Evolutionary conservation across 2,797 vertebrate species (phyloP).

Genomic region (Clangula hyemalis): DNA sequence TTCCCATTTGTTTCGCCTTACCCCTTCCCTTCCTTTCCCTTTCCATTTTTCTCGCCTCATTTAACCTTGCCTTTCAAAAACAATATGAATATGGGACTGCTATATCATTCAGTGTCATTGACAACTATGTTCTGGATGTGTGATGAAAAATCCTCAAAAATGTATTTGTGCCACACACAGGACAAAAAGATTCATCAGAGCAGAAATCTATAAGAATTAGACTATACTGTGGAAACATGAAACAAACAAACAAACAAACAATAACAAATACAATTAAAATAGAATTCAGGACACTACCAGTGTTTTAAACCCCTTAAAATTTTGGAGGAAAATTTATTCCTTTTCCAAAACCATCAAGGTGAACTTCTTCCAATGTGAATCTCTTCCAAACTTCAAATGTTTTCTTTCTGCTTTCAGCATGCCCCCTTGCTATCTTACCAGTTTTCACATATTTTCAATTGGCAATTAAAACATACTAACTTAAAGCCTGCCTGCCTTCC

Average conservation of each 20-base stretch:
- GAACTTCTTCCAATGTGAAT: neutral
- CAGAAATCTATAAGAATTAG: neutral
- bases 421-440: rapidly evolving
- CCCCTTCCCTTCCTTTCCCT: too few species aligned
- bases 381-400: neutral
- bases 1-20: too few species aligned
- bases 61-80: neutral
- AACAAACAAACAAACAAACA: neutral
- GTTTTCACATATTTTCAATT: neutral
- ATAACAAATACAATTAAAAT: neutral
- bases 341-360: neutral
- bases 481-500: too few species aligned
- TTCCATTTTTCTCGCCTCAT: too few species aligned
- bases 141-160: neutral
- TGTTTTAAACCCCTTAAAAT: neutral
- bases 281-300: neutral
- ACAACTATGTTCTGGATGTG: neutral
- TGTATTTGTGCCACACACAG: neutral
- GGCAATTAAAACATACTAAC: neutral
- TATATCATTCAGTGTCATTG: neutral
- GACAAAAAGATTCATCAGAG: neutral
- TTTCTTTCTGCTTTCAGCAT: neutral
- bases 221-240: neutral
- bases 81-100: neutral
- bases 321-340: neutral